phyloP scores from a whole-genome alignment of 2,113 vertebrate genomes.

The Phyllostomus discolor region DNA sequence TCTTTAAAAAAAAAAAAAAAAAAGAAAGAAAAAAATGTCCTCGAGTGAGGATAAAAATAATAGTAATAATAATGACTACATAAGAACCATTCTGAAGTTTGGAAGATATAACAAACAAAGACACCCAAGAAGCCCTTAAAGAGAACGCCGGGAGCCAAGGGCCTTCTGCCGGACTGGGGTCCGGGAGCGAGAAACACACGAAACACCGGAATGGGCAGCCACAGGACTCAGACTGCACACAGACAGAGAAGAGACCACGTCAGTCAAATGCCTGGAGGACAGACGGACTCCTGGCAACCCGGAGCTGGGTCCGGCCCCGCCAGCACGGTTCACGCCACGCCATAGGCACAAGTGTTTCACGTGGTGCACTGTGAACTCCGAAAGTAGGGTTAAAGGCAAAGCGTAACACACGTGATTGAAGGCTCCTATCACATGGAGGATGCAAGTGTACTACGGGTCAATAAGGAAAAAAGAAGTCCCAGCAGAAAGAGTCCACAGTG shows the following conservation, averaged over 20 bases:
- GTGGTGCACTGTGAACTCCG: not conserved
- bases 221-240: rapidly evolving
- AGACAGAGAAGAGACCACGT: no score
- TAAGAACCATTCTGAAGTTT: not conserved
- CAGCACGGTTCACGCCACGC: rapidly evolving
- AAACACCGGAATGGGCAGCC: not conserved
- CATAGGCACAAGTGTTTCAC: not conserved
- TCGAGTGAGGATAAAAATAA: no score
- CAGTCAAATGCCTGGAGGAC: not conserved
- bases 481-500: not conserved
- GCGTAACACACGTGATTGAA: rapidly evolving
- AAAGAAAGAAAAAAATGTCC: no score
- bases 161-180: not conserved
- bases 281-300: not conserved
- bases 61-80: no score
- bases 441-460: rapidly evolving
- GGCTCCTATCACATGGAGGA: rapidly evolving
- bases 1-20: no score
- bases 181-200: rapidly evolving
- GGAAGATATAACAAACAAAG: not conserved
- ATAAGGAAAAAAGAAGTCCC: no score
- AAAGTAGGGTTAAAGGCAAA: rapidly evolving
- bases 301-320: not conserved
- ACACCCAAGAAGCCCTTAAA: not conserved
- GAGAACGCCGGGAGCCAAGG: rapidly evolving